phyloP scores from a whole-genome alignment of 30 jellyfish, hydroid and myxozoan species.

The Aurelia sp. region DNA sequence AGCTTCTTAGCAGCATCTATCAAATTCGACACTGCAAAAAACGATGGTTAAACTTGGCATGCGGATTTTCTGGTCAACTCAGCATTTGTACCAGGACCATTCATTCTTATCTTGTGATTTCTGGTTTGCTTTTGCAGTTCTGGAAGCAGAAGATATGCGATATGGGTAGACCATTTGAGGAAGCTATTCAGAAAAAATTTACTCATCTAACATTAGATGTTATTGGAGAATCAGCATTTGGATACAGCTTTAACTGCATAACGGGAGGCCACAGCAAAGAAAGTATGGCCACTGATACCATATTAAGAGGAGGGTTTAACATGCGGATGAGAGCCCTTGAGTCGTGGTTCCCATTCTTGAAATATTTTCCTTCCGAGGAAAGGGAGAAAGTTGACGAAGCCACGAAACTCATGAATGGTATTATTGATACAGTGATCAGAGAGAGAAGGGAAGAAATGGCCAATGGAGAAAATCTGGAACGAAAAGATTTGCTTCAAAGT shows the following conservation, averaged over 20 bases:
- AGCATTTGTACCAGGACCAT: too few species aligned
- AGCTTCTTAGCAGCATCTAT: too few species aligned
- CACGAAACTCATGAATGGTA: not conserved
- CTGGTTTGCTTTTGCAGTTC: not conserved
- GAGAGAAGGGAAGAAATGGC: slow-evolving; percentile 9
- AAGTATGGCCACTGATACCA: slow-evolving; percentile 39
- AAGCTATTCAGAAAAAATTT: not conserved
- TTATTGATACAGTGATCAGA: slow-evolving; percentile 10
- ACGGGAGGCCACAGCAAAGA: slow-evolving; percentile 17
- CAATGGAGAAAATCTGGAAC: not conserved
- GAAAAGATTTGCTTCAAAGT: slow-evolving; percentile 7
- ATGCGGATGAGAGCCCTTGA: slow-evolving; percentile 22
- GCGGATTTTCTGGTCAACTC: too few species aligned
- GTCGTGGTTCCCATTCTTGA: slow-evolving; percentile 14
- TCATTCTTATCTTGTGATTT: too few species aligned
- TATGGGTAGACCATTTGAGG: not conserved
- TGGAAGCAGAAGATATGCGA: slow-evolving; percentile 10
- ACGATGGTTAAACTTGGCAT: too few species aligned
- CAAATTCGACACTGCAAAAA: too few species aligned
- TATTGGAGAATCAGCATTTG: slow-evolving; percentile 48
- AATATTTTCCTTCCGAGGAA: slow-evolving; percentile 7
- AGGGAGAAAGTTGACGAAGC: slow-evolving; percentile 17
- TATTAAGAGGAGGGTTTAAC: slow-evolving; percentile 14
- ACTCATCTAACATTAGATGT: slow-evolving; percentile 33
- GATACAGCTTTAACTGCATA: slow-evolving; percentile 23